Percentiles rank a stretch among this genome's conserved stretches.
phyloP scores from a whole-genome alignment of 2,888 invertebrate species.

The Trissonchulus latispiculum region DNA sequence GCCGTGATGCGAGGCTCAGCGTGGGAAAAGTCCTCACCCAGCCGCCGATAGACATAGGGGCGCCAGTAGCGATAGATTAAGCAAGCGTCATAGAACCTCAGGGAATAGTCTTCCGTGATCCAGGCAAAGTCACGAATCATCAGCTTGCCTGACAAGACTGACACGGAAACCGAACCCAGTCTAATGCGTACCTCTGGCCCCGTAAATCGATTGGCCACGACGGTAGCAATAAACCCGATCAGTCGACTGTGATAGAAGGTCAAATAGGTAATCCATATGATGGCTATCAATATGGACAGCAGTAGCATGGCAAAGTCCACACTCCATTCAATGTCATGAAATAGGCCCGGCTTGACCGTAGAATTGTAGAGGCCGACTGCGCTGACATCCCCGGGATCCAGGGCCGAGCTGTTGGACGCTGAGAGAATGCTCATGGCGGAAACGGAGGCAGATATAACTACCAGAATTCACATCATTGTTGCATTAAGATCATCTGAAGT shows the following conservation, averaged over 20 bases:
- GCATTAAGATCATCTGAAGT: no score
- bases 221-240: slow-evolving; percentile 55
- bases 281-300: slow-evolving; percentile 51
- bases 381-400: no score
- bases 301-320: slow-evolving; percentile 21
- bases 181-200: neutral
- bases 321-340: slow-evolving; percentile 18
- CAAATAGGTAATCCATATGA: slow-evolving; percentile 83
- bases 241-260: slow-evolving; percentile 88
- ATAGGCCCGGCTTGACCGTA: neutral
- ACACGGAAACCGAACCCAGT: slow-evolving; percentile 68
- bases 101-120: slow-evolving; percentile 81
- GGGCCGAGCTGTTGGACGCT: no score
- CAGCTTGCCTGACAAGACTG: slow-evolving; percentile 91
- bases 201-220: slow-evolving; percentile 22
- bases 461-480: no score
- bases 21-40: slow-evolving; percentile 60
- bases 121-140: slow-evolving; percentile 94
- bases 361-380: slow-evolving; percentile 4
- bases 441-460: no score
- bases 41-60: slow-evolving; percentile 84
- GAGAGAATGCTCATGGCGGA: no score
- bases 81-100: slow-evolving; percentile 90
- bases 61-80: slow-evolving; percentile 97
- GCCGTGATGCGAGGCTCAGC: slow-evolving; percentile 73